Percentiles rank a stretch among this genome's conserved stretches.
Evolutionary conservation across 2,113 vertebrate species (phyloP).

Genomic region (Petrocephalus microphthalmus): DNA sequence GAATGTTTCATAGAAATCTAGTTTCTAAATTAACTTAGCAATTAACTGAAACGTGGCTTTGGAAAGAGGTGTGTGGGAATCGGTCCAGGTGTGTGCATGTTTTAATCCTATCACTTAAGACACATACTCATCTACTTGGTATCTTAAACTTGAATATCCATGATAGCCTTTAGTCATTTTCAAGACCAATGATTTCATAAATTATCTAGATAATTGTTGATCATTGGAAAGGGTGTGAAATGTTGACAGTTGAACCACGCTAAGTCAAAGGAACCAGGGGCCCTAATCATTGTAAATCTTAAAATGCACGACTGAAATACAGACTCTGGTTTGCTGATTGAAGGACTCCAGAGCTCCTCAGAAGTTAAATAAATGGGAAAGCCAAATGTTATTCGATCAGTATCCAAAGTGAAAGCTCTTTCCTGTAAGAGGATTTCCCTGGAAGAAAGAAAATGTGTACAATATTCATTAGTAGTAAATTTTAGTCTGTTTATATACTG

Average conservation of each 20-base stretch:
- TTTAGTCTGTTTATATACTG: conserved; percentile 9
- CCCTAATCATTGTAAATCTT: not conserved
- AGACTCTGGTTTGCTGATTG: not conserved
- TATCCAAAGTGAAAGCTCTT: not conserved
- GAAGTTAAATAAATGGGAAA: not conserved
- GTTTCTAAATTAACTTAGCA: not conserved
- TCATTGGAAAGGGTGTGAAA: not conserved
- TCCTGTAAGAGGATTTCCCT: not conserved
- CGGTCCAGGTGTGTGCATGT: not conserved
- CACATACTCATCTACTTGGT: conserved; percentile 5
- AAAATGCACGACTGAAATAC: not conserved
- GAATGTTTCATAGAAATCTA: not conserved
- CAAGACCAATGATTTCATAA: not conserved
- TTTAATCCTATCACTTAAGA: not conserved
- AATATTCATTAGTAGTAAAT: conserved; percentile 3
- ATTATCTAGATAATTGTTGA: conserved; percentile 2
- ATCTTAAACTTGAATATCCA: not conserved
- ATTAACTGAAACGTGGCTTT: not conserved
- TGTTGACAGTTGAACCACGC: not conserved
- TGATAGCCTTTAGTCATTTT: conserved; percentile 13
- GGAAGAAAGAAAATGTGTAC: not conserved
- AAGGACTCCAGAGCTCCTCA: not conserved
- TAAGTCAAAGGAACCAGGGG: not conserved
- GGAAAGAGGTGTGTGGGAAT: not conserved
- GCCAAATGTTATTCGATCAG: not conserved